Evolutionary conservation across 2,888 invertebrate genomes (phyloP).

Genomic region (Nebria salina): DNA sequence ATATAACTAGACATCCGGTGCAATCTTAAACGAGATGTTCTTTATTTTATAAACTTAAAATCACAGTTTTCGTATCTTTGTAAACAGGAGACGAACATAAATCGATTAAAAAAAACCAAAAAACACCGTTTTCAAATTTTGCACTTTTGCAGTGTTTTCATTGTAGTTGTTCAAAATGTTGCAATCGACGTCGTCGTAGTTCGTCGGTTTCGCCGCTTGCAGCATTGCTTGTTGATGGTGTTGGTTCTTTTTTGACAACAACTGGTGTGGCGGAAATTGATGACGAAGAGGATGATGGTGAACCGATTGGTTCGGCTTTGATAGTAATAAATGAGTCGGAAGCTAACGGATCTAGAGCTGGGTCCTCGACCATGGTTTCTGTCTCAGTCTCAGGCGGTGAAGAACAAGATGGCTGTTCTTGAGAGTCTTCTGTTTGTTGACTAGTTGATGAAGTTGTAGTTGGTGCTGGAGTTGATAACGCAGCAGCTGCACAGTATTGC

Average conservation of each 20-base stretch:
- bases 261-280: background rate
- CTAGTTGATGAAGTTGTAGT: background rate
- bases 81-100: background rate
- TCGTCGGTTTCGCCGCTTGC: conserved; percentile 27
- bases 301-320: conserved; percentile 7
- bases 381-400: background rate
- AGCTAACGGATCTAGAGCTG: background rate
- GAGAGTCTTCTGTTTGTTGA: conserved; percentile 12
- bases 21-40: background rate
- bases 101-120: background rate
- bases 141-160: conserved; percentile 7
- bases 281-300: background rate
- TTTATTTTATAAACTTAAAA: background rate
- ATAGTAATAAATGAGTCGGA: background rate
- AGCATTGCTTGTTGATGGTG: conserved; percentile 1
- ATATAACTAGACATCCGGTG: background rate
- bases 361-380: background rate
- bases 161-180: conserved; percentile 37
- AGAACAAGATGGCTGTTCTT: conserved; percentile 2
- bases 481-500: conserved; percentile 83
- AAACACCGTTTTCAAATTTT: background rate
- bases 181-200: conserved; percentile 31
- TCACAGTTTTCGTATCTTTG: background rate
- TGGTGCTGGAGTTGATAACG: conserved; percentile 55
- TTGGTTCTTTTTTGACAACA: background rate